Evolutionary conservation across 1,140 invertebrate species (phyloP).

Genomic region (Coenobita brevimanus): DNA sequence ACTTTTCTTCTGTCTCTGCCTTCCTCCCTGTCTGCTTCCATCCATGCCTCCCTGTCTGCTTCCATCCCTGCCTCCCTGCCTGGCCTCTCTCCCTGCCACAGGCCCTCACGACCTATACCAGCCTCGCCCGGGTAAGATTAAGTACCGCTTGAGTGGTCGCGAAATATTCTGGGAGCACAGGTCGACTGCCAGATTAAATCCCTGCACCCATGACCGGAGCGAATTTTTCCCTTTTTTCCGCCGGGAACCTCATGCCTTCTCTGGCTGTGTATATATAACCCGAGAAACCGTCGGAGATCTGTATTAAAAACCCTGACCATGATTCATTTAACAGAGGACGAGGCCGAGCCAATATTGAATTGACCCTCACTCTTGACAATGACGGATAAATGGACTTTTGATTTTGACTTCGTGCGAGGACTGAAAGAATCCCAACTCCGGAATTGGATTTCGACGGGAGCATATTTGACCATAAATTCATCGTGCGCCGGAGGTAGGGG

Average conservation of each 20-base stretch:
- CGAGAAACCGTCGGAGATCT: not conserved
- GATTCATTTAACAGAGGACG: conserved; percentile 42
- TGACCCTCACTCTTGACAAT: conserved; percentile 49
- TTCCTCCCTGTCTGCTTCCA: too few species aligned
- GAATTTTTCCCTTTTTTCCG: not conserved
- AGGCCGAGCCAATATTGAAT: conserved; percentile 37
- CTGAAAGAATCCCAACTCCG: conserved; percentile 48
- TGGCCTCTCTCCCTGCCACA: too few species aligned
- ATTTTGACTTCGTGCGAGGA: conserved; percentile 51
- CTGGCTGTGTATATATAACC: not conserved
- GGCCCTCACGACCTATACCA: too few species aligned
- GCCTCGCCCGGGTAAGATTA: too few species aligned
- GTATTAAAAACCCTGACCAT: conserved; percentile 10
- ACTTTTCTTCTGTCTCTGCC: too few species aligned
- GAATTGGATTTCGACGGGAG: conserved; percentile 58
- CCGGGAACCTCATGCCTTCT: not conserved
- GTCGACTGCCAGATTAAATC: too few species aligned
- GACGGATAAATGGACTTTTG: conserved; percentile 63
- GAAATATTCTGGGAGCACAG: too few species aligned
- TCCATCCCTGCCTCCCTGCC: too few species aligned
- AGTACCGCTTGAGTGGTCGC: too few species aligned
- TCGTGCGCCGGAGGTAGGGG: not conserved
- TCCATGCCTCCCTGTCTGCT: too few species aligned
- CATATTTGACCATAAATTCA: conserved; percentile 59
- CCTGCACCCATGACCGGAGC: not conserved